Evolutionary conservation across 2,113 vertebrate genomes (phyloP), one percentile per base, ranked within the genome.

Genomic region (Gasterosteus nipponicus): DNA sequence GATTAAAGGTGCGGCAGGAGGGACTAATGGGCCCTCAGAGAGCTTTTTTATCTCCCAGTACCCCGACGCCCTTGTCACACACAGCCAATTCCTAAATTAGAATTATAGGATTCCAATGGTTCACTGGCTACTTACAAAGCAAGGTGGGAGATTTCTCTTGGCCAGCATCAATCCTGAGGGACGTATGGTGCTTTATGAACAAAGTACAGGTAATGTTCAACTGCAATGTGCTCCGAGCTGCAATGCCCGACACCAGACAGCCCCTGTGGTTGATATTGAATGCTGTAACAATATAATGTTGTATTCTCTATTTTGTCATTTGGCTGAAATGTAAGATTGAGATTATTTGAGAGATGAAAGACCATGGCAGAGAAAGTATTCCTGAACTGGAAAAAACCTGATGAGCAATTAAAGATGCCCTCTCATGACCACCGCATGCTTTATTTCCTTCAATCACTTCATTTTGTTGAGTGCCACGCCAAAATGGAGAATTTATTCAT

Each of bases 41-140:
- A 88, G 85, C 77, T 51, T 83, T 38, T 93, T 87, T 83, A 87
- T 90, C 91, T 89, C 84, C 63, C 66, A 66, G 44, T 86, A 86
- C 87, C 83, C 88, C 51, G 82, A 85, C 64, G 80, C 85, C 88
- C 88, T 88, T 91, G 91, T 92, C 92, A 89, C 86, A 88, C 85
- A 67, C 59, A 82, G 63, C 82, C 87, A 90, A 92, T 90, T 69
- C 80, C 80, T 86, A 89, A 93, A 92, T 93, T 92, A 91, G 85
- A 93, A 92, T 89, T 91, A 93, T 90, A 87, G 92, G 83, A 92
- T 92, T 93, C 86, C 87, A 57, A 84, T 92, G 88, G 85, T 84
- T 91, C 85, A 87, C 87, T 92, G 91, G 88, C 80, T 87, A 80
- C 83, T 87, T 89, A 84, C 83, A 91, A 88, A 77, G 76, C 49